Evolutionary conservation across 2,797 vertebrate species (phyloP).

Genomic region (Pogoniulus pusillus): DNA sequence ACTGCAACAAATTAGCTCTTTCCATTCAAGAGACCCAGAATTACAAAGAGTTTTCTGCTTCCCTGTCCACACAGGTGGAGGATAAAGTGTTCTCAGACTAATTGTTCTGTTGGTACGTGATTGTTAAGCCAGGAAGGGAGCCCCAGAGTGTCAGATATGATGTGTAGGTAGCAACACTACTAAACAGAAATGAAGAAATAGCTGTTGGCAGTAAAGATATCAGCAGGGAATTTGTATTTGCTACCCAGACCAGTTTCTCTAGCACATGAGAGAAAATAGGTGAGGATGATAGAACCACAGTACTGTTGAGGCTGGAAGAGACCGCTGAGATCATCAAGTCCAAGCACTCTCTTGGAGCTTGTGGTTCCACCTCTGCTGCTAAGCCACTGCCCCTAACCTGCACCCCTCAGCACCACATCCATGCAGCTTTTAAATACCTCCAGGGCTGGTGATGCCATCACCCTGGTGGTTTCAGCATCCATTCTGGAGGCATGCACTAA

Average conservation of each 20-base stretch:
- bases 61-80: not conserved
- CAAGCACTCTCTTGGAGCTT: too few species aligned
- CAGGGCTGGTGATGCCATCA: too few species aligned
- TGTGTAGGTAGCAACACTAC: not conserved
- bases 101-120: not conserved
- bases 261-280: not conserved
- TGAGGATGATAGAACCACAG: not conserved
- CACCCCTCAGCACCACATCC: too few species aligned
- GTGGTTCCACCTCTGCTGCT: too few species aligned
- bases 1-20: not conserved
- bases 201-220: not conserved
- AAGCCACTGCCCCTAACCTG: too few species aligned
- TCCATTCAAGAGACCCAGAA: not conserved
- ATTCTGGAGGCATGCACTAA: too few species aligned
- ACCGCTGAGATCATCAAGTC: too few species aligned
- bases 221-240: not conserved
- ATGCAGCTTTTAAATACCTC: too few species aligned
- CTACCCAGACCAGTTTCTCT: not conserved
- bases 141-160: not conserved
- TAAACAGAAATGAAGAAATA: not conserved
- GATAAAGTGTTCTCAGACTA: not conserved
- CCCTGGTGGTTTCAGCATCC: too few species aligned
- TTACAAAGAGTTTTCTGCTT: not conserved
- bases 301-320: too few species aligned
- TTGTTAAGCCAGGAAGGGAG: not conserved